Base-by-base conservation (phyloP, 2,797 vertebrate genomes). In the Meda fulgida region DNA sequence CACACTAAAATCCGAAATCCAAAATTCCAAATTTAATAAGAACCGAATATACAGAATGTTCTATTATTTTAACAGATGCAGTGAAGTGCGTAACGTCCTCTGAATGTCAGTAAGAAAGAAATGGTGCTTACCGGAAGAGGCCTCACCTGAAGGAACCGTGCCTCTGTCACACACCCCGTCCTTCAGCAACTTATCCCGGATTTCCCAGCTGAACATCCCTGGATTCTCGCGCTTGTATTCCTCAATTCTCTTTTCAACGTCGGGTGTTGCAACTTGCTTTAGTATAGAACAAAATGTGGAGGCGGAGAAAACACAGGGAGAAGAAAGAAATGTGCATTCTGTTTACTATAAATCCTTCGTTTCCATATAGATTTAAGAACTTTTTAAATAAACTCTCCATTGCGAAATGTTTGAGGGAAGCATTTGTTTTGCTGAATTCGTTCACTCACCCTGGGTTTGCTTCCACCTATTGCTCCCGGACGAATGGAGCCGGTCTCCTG, bases 81-180 rank as follows among this genome's bases (percentile, higher is more conserved):
- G 46, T 21, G 26, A 40, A 58, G 26, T 23, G 65, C 72, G 46
- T 46, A 38, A 60, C 13, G 18, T 75, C 34, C 14, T 67, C 58
- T 46, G 5, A 19, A 67, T 81, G 73, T 36, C 55, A 89, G 90
- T 91, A 93, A 92, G 78, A 89, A 92, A 89, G 90, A 92, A 93
- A 92, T 87, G 91, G 89, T 94, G 94, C 95, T 96, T 96, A 96
- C 95, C 95, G 93, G 95, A 95, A 92, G 95, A 94, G 91, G 94
- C 94, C 98, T 99, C 98, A 99, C 98, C 98, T 99, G 98, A 99
- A 96, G 98, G 98, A 92, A 98, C 97, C 0, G 97, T 97, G 96
- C 97, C 97, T 90, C 98, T 95, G 94, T 99, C 98, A 34, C 98
- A 99, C 94, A 98, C 96, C 2, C 98, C 98, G 5, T 99, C 98